Evolutionary conservation across 2,113 vertebrate genomes (phyloP), one percentile per base, ranked within the genome.

Genomic region (Pollachius pollachius): DNA sequence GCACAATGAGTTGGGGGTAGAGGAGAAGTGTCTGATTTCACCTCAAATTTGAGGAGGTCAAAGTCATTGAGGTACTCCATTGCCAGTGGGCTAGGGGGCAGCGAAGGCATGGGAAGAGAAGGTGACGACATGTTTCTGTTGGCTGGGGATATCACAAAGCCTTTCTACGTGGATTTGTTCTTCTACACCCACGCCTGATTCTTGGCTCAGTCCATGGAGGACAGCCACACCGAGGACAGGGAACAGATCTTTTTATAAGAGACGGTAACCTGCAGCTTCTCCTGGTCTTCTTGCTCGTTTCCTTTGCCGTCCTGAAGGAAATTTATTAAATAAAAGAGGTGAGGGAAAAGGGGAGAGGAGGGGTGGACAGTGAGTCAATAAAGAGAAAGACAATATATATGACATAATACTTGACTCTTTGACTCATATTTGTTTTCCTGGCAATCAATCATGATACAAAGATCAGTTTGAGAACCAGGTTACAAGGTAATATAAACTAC

Each of bases 51-150:
- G 86, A 99, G 96, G 86, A 99, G 92, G 82, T 99, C 97, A 83
- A 99, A 99, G 91, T 99, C 97, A 41, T 99, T 98, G 79, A 99
- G 95, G 59, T 99, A 99, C 90, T 99, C 97, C 97, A 98, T 98
- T 89, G 96, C 96, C 90, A 99, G 89, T 19, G 97, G 96, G 82
- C 96, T 98, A 41, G 96, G 97, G 82, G 97, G 96, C 77, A 99
- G 93, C n/a, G 90, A 87, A 41, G 90, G 65, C 75, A 92, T 85
- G 21, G 91, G 87, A 37, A 92, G 87, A 68, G 89, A 80, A 19
- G 91, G 88, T 23, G 89, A 92, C 21, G 92, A 89, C 92, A 93
- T 92, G 68, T 73, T 65, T 69, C 74, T 63, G 74, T 48, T 48
- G 68, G 66, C 75, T 64, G 76, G 62, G 68, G 48, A 54, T 18